Percentiles rank a stretch among this genome's conserved stretches.
phyloP scores from a whole-genome alignment of 2,113 vertebrate species.

The Xyrauchen texanus region DNA sequence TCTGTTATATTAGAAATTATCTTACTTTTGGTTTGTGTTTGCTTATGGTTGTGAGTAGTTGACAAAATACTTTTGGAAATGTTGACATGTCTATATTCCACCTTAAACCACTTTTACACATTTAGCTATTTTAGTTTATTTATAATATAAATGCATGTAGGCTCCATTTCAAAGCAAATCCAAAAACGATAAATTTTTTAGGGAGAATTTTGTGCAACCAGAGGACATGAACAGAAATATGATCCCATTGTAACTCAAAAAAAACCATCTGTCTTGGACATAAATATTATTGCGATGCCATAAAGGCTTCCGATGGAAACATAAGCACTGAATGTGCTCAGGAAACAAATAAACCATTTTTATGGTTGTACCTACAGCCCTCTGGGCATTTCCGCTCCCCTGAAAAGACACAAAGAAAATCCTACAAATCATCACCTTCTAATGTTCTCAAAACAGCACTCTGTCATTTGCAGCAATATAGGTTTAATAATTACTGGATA shows the following conservation, averaged over 20 bases:
- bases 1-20: too few species aligned
- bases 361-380: constrained; percentile 42
- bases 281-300: constrained; percentile 53
- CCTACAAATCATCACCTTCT: constrained; percentile 28
- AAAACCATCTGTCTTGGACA: constrained; percentile 45
- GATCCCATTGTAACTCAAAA: constrained; percentile 43
- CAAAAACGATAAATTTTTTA: neutral
- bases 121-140: neutral
- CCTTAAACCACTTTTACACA: too few species aligned
- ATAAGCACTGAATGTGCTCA: constrained; percentile 48
- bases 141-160: neutral
- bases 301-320: constrained; percentile 56
- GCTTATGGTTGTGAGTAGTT: too few species aligned
- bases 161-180: neutral
- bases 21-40: too few species aligned
- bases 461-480: constrained; percentile 20
- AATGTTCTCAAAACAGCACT: neutral
- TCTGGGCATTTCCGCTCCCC: constrained; percentile 26
- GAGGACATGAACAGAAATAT: constrained; percentile 18
- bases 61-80: too few species aligned
- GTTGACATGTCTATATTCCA: too few species aligned
- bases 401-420: constrained; percentile 25
- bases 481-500: neutral
- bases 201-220: constrained; percentile 11
- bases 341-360: constrained; percentile 56